Percentiles rank a stretch among this genome's conserved stretches.
Conservation (phyloP, 1,140 invertebrate species). For the Drosophila sturtevanti region DNA sequence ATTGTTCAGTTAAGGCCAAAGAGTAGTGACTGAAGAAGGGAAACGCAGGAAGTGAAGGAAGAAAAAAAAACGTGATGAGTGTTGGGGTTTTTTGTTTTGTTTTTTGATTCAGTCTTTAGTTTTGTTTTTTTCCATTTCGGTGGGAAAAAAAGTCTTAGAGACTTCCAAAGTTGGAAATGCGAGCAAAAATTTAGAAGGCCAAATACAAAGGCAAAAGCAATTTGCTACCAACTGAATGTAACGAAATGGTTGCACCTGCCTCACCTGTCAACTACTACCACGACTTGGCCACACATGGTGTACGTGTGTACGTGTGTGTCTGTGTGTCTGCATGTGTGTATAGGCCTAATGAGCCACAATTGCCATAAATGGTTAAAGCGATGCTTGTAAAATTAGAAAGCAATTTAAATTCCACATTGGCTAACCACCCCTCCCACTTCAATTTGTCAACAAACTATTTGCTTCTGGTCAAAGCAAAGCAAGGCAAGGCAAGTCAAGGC, state of each 20-base stretch:
- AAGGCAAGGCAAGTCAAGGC: background rate
- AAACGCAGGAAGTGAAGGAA: no score
- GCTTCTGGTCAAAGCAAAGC: background rate
- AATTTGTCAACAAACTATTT: background rate
- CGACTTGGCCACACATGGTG: conserved; percentile 27
- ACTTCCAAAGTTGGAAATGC: conserved; percentile 41
- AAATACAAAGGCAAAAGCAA: conserved; percentile 19
- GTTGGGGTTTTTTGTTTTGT: conserved; percentile 7
- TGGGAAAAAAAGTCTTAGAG: conserved; percentile 44
- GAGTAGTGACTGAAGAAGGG: conserved; percentile 21
- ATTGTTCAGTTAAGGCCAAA: conserved; percentile 22
- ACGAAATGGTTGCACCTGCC: conserved; percentile 27
- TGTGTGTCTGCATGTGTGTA: conserved; percentile 24
- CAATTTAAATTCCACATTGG: conserved; percentile 61
- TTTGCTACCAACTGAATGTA: conserved; percentile 30
- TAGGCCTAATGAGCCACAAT: conserved; percentile 63
- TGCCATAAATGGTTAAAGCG: conserved; percentile 72
- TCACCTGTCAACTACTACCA: no score
- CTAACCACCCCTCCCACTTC: background rate
- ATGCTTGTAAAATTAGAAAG: conserved; percentile 78
- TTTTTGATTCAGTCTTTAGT: background rate
- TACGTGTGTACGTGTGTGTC: background rate
- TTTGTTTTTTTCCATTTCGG: conserved; percentile 10
- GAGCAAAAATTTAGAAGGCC: conserved; percentile 34
- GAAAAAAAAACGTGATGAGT: conserved; percentile 72